Evolutionary conservation across 2,888 invertebrate species (phyloP).

Genomic region (Erannis defoliaria): DNA sequence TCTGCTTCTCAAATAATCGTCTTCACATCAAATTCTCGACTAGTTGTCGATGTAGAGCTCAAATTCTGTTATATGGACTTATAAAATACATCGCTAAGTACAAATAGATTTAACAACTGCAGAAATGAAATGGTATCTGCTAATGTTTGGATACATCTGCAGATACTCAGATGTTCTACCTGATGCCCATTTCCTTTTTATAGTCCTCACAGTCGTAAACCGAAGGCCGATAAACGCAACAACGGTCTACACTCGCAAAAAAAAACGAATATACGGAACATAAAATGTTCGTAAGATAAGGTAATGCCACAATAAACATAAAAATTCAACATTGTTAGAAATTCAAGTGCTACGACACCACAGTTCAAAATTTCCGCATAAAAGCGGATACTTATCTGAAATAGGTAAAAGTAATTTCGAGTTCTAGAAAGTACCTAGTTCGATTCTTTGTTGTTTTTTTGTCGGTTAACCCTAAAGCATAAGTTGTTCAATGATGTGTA

Average conservation of each 20-base stretch:
- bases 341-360: not conserved
- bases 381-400: not conserved
- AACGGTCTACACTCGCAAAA: conserved; percentile 33
- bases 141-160: not conserved
- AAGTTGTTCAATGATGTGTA: too few species aligned
- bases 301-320: conserved; percentile 27
- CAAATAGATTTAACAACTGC: conserved; percentile 21
- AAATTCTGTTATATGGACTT: not conserved
- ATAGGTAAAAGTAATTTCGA: too few species aligned
- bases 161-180: conserved; percentile 38
- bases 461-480: too few species aligned
- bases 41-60: not conserved
- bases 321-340: conserved; percentile 23
- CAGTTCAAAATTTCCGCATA: conserved; percentile 4
- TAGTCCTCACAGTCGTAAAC: conserved; percentile 42
- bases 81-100: not conserved
- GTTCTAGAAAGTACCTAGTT: too few species aligned
- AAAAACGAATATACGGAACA: conserved; percentile 31
- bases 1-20: too few species aligned
- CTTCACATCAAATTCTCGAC: not conserved
- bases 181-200: conserved; percentile 45
- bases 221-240: conserved; percentile 38
- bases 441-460: too few species aligned
- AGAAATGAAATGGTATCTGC: conserved; percentile 10
- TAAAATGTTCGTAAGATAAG: conserved; percentile 40